These are phyloP conservation scores for Gracilinanus agilis DNA, from an alignment of 2,113 vertebrate species.

Conservation along the genomic window DNA sequence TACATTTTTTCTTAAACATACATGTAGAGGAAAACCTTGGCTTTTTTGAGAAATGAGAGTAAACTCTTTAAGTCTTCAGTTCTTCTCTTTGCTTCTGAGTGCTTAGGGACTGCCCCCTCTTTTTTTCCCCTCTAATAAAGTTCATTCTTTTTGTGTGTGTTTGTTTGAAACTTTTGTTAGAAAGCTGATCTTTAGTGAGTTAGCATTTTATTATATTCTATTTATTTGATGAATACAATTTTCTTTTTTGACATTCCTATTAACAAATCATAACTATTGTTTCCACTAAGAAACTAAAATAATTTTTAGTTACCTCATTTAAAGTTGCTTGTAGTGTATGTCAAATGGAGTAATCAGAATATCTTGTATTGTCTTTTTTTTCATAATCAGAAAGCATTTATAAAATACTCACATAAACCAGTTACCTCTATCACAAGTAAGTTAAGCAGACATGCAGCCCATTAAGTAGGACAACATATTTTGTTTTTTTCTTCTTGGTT, in stretches of 20 bases:
- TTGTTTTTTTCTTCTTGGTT: not conserved
- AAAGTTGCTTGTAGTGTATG: not conserved
- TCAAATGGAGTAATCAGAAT: not conserved
- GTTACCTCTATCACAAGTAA: not conserved
- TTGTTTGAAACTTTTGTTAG: not conserved
- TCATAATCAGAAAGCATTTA: not conserved
- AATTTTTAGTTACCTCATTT: not conserved
- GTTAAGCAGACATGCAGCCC: not conserved
- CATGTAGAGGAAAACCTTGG: not conserved
- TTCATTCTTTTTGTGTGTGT: not conserved
- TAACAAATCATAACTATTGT: not conserved
- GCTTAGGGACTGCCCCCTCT: too few species aligned
- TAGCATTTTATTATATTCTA: not conserved
- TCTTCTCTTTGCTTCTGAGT: not conserved
- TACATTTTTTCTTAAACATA: not conserved
- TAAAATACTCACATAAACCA: not conserved
- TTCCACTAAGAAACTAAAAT: not conserved
- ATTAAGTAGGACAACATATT: not conserved
- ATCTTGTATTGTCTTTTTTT: not conserved
- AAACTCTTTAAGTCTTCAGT: not conserved
- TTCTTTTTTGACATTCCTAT: not conserved
- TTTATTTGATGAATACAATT: not conserved
- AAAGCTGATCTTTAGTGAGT: not conserved
- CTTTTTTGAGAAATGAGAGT: conserved; percentile 28
- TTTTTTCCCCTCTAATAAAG: too few species aligned